Evolutionary conservation across 2,113 vertebrate genomes (phyloP).

Genomic region (Fregata magnificens): DNA sequence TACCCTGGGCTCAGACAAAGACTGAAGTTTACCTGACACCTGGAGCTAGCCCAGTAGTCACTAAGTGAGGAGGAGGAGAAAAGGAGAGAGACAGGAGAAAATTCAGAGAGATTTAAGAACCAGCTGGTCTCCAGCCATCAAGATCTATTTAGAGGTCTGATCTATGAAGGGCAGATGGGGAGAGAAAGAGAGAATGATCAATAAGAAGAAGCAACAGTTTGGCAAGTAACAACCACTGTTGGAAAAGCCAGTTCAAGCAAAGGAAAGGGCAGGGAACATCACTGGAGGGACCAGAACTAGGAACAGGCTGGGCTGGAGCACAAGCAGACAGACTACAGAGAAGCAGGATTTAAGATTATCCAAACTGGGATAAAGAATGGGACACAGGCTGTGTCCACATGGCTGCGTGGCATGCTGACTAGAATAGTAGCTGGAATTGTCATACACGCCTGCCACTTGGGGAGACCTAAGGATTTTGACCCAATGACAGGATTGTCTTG

Average conservation of each 20-base stretch:
- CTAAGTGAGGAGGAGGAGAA: not conserved
- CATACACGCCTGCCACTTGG: not conserved
- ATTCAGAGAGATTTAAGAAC: not conserved
- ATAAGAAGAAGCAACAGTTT: not conserved
- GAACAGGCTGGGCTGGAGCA: not conserved
- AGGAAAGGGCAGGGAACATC: not conserved
- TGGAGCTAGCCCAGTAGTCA: not conserved
- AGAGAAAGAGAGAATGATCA: not conserved
- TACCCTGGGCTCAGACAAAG: not conserved
- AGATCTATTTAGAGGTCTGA: not conserved
- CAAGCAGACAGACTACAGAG: not conserved
- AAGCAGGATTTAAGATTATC: not conserved
- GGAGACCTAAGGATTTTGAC: not conserved
- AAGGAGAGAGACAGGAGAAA: not conserved
- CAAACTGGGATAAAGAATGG: not conserved
- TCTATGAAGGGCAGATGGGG: not conserved
- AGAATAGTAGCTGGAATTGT: not conserved
- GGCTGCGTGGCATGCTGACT: not conserved
- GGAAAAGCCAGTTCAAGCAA: not conserved
- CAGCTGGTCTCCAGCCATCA: not conserved
- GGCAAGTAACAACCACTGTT: not conserved
- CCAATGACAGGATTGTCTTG: not conserved
- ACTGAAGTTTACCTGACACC: not conserved
- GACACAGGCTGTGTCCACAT: not conserved
- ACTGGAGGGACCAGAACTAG: not conserved